Conservation (phyloP, 2,113 vertebrate species). For the Brienomyrus longianalis region DNA sequence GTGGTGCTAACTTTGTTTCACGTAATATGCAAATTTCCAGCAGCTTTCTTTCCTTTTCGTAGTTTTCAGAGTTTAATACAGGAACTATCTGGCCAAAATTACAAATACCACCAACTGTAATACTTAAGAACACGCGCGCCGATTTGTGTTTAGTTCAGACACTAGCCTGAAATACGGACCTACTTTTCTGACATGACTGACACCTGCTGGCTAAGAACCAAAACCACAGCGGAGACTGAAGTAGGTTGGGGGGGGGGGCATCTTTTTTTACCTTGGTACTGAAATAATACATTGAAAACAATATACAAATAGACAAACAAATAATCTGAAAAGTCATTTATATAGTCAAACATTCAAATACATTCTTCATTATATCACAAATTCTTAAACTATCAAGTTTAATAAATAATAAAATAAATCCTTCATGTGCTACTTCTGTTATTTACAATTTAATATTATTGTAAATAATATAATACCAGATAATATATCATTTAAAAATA, state of each 20-base stretch:
- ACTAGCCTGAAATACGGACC: neutral
- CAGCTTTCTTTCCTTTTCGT: neutral
- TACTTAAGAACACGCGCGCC: neutral
- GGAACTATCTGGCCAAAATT: neutral
- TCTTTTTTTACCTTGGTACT: neutral
- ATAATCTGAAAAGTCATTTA: neutral
- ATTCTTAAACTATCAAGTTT: neutral
- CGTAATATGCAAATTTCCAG: neutral
- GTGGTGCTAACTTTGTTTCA: neutral
- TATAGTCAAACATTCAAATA: neutral
- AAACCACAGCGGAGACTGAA: neutral
- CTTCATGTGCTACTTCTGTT: neutral
- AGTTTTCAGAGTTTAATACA: neutral
- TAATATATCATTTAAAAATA: neutral
- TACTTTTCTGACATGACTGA: conserved; percentile 8
- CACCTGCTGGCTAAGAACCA: conserved; percentile 14
- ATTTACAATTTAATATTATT: neutral
- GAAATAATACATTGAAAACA: neutral
- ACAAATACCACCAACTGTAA: neutral
- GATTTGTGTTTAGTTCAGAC: neutral
- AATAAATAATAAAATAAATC: neutral
- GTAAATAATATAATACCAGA: neutral
- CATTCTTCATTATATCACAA: neutral
- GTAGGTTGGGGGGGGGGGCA: neutral
- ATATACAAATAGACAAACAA: neutral